Percentiles rank a stretch among this genome's conserved stretches.
Evolutionary conservation across 2,888 invertebrate genomes (phyloP).

Genomic region (Omphaloscelis lunosa): DNA sequence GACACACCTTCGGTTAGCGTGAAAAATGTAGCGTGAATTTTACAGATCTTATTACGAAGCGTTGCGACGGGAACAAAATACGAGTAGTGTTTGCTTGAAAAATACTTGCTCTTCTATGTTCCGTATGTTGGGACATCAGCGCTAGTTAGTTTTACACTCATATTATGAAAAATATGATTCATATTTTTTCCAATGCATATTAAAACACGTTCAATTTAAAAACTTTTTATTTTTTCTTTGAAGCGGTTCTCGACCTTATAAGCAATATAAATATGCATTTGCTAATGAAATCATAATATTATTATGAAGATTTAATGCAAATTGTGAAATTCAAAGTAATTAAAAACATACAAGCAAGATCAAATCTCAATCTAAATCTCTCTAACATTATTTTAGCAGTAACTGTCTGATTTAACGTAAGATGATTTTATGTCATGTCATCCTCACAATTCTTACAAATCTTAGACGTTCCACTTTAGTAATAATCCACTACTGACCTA

Average conservation of each 20-base stretch:
- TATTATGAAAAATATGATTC: constrained; percentile 3
- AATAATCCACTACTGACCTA: background rate
- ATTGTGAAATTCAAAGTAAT: background rate
- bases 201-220: background rate
- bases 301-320: background rate
- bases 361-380: background rate
- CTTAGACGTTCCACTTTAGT: background rate
- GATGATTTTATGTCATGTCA: no score
- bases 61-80: constrained; percentile 17
- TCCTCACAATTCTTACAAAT: background rate
- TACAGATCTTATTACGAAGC: constrained; percentile 41
- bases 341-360: background rate
- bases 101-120: constrained; percentile 7
- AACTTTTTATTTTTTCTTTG: background rate
- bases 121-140: background rate
- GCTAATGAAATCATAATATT: no score
- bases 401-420: background rate
- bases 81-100: constrained; percentile 27
- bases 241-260: background rate
- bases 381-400: background rate
- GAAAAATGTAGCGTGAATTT: constrained; percentile 43
- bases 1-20: constrained; percentile 7
- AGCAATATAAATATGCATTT: background rate
- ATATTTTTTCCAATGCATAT: constrained; percentile 9
- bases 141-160: constrained; percentile 21